A percentile compares a stretch with the other conserved stretches of the same genome.
Evolutionary conservation across 2,113 vertebrate species (phyloP).

Genomic region (Centropus unirufus): DNA sequence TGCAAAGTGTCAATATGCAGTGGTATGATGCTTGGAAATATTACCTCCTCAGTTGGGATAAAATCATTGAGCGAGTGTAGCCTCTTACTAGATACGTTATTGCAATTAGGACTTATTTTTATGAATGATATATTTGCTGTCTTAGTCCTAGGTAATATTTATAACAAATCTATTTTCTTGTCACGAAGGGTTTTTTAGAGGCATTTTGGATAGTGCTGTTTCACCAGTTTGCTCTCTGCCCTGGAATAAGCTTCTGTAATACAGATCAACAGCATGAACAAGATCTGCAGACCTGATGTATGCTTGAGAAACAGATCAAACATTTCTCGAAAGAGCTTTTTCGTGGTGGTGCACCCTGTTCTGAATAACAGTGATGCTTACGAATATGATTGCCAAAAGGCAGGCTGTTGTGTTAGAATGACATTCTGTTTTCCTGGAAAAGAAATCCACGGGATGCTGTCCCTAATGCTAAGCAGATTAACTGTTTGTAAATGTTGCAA

Average conservation of each 20-base stretch:
- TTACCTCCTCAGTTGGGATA: not conserved
- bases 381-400: not conserved
- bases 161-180: not conserved
- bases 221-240: not conserved
- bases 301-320: not conserved
- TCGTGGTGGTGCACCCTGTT: not conserved
- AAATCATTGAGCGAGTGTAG: not conserved
- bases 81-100: not conserved
- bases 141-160: not conserved
- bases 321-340: not conserved
- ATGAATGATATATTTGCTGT: not conserved
- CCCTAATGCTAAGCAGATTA: constrained; percentile 21
- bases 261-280: not conserved
- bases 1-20: accelerated
- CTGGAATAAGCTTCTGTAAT: not conserved
- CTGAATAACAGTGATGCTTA: not conserved
- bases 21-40: not conserved
- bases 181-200: accelerated
- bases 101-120: not conserved
- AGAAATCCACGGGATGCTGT: constrained; percentile 6
- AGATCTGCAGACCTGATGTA: not conserved
- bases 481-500: constrained; percentile 20
- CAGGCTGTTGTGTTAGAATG: not conserved
- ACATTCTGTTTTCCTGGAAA: not conserved
- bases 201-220: not conserved